Evolutionary conservation across 2,888 invertebrate genomes (phyloP).

Genomic region (Oegoconia quadripuncta): DNA sequence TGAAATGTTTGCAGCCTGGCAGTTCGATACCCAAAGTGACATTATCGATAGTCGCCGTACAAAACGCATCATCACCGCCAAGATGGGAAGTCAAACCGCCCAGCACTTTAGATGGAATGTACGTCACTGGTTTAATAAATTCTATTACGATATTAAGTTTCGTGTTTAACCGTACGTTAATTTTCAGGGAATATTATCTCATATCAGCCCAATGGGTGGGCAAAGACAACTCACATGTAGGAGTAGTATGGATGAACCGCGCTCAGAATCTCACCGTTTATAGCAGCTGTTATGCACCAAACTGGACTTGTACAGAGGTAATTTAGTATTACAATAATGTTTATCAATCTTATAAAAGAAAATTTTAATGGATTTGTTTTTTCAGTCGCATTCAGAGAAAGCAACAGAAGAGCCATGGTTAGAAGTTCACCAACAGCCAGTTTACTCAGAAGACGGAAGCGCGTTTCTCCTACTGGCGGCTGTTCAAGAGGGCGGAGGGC

Average conservation of each 20-base stretch:
- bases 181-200: slow-evolving; percentile 92
- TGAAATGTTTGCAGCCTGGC: slow-evolving; percentile 86
- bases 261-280: slow-evolving; percentile 94
- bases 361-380: slow-evolving; percentile 12
- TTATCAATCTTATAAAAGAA: no score
- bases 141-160: background rate
- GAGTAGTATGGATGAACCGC: slow-evolving; percentile 95
- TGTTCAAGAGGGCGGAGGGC: slow-evolving; percentile 90
- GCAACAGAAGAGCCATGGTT: slow-evolving; percentile 92
- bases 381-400: slow-evolving; percentile 88
- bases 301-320: slow-evolving; percentile 92
- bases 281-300: slow-evolving; percentile 89
- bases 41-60: slow-evolving; percentile 89
- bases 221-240: slow-evolving; percentile 86
- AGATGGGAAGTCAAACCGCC: slow-evolving; percentile 86
- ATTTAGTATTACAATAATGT: background rate
- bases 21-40: slow-evolving; percentile 91
- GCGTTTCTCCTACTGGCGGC: slow-evolving; percentile 90
- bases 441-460: slow-evolving; percentile 90
- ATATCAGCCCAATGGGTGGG: slow-evolving; percentile 95
- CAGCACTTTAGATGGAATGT: slow-evolving; percentile 87
- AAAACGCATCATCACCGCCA: slow-evolving; percentile 81
- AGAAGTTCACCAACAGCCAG: slow-evolving; percentile 90
- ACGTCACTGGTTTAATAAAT: slow-evolving; percentile 55
- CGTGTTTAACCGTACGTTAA: background rate